Percentiles rank a stretch among this genome's conserved stretches.
Evolutionary conservation across 2,888 invertebrate genomes (phyloP).

Genomic region (Oconnorella tubifera): DNA sequence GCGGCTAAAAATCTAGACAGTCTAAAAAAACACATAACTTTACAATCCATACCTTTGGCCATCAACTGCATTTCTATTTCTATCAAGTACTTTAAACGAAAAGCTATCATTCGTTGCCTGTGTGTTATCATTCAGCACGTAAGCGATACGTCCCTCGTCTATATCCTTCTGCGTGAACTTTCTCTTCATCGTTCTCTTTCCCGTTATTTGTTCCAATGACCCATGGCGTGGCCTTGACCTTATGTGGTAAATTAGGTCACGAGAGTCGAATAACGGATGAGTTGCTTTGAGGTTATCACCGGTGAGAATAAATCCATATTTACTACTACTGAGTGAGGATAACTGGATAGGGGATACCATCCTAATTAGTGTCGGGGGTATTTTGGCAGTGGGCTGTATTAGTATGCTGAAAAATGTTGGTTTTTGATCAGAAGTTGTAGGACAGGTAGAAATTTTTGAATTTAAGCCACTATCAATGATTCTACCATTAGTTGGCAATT

Average conservation of each 20-base stretch:
- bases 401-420: constrained; percentile 49
- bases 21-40: no score
- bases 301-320: constrained; percentile 46
- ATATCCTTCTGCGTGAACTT: constrained; percentile 52
- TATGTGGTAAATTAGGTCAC: constrained; percentile 46
- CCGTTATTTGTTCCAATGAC: constrained; percentile 47
- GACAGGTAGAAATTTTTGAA: not conserved
- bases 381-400: constrained; percentile 45
- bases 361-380: constrained; percentile 47
- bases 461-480: not conserved
- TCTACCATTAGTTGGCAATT: no score
- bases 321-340: constrained; percentile 39
- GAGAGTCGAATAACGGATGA: constrained; percentile 43
- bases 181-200: constrained; percentile 44
- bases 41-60: constrained; percentile 48
- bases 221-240: constrained; percentile 46
- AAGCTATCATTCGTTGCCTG: constrained; percentile 48
- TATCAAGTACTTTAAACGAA: constrained; percentile 47
- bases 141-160: constrained; percentile 47
- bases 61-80: constrained; percentile 43
- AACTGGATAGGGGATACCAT: constrained; percentile 44
- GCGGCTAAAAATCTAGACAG: no score
- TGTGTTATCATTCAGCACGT: constrained; percentile 43
- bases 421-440: constrained; percentile 34
- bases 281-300: constrained; percentile 44